phyloP scores from a whole-genome alignment of 2,113 vertebrate species.

The Apodemus speciosus region DNA sequence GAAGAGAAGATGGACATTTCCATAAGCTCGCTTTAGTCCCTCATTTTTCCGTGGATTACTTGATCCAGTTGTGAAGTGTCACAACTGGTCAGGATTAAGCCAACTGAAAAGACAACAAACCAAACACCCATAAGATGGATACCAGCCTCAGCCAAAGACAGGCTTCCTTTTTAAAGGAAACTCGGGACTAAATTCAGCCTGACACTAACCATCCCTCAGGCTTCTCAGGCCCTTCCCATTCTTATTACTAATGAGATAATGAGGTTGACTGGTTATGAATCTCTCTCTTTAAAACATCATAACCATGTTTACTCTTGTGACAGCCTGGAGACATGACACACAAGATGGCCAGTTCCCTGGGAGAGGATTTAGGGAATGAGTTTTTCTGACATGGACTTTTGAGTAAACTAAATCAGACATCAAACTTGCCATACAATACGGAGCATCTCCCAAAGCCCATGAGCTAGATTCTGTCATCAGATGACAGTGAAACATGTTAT shows the following conservation, averaged over 20 bases:
- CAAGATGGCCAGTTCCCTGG: background rate
- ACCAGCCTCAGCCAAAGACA: background rate
- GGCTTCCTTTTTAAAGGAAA: conserved; percentile 17
- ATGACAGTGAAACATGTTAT: no score
- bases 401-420: conserved; percentile 9
- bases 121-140: background rate
- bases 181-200: background rate
- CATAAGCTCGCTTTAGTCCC: background rate
- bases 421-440: background rate
- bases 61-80: conserved; percentile 60
- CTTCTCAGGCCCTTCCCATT: conserved; percentile 1
- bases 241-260: background rate
- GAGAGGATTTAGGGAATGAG: background rate
- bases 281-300: background rate
- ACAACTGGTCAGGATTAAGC: conserved; percentile 26
- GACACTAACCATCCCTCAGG: background rate
- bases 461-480: background rate
- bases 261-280: conserved; percentile 10
- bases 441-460: background rate
- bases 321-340: background rate
- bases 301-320: conserved; percentile 5
- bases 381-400: conserved; percentile 25
- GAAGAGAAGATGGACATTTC: background rate
- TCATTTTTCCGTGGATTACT: background rate
- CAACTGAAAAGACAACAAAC: background rate